A percentile compares a stretch with the other conserved stretches of the same genome.
Evolutionary conservation across 2,113 vertebrate genomes (phyloP).

Genomic region (Ammodramus savannarum): DNA sequence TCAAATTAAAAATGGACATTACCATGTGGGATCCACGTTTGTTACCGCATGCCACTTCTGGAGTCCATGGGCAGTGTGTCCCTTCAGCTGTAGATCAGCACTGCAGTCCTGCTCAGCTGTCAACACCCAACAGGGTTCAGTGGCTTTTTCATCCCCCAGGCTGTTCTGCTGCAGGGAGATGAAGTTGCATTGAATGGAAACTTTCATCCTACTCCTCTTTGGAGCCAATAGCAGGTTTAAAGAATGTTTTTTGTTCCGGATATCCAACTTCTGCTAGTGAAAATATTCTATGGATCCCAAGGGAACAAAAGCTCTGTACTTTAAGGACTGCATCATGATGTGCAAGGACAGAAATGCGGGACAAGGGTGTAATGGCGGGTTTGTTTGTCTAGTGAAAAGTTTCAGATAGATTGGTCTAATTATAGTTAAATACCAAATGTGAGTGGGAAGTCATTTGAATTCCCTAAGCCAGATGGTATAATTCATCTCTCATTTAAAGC

Average conservation of each 20-base stretch:
- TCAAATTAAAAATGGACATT: neutral
- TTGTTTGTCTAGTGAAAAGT: neutral
- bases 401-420: neutral
- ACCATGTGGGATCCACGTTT: neutral
- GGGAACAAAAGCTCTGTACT: neutral
- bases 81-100: neutral
- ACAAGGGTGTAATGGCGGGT: neutral
- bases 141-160: neutral
- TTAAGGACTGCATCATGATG: neutral
- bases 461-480: conserved; percentile 28
- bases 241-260: neutral
- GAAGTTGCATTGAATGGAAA: neutral
- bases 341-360: neutral
- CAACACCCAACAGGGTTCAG: too few relatives aligned
- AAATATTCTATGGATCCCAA: neutral
- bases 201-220: neutral
- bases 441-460: neutral
- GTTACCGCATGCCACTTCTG: neutral
- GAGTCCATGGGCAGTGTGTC: neutral
- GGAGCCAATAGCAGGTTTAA: neutral
- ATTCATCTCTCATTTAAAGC: conserved; percentile 11
- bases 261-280: neutral
- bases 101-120: neutral
- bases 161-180: neutral
- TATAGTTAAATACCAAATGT: neutral